Conservation (phyloP, 2,888 invertebrate genomes). For the Rhodophaea formosa region DNA sequence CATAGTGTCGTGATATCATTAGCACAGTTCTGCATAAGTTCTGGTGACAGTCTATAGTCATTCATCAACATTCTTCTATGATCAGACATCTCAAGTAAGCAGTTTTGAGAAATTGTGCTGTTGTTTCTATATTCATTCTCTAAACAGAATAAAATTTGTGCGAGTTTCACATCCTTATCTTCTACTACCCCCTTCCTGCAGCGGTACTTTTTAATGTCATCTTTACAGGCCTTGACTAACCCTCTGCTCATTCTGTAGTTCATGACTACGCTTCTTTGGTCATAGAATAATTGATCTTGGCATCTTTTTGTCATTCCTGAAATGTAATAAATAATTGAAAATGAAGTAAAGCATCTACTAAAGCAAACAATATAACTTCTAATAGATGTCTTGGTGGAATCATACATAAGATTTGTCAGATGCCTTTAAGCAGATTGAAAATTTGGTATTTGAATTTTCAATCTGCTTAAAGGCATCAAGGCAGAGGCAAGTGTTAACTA, state of each 20-base stretch:
- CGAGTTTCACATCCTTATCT: slow-evolving; percentile 91
- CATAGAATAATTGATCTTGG: slow-evolving; percentile 89
- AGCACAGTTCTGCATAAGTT: slow-evolving; percentile 93
- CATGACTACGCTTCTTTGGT: slow-evolving; percentile 93
- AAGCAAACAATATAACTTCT: too few species aligned
- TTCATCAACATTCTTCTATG: slow-evolving; percentile 95
- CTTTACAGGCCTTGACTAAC: slow-evolving; percentile 92
- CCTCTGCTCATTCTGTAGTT: slow-evolving; percentile 96
- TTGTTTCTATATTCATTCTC: slow-evolving; percentile 89
- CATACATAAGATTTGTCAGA: too few species aligned
- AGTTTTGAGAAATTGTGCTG: slow-evolving; percentile 88
- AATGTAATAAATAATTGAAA: slow-evolving; percentile 15
- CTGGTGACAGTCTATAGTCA: slow-evolving; percentile 96
- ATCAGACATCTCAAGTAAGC: slow-evolving; percentile 93
- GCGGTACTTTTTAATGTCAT: slow-evolving; percentile 92
- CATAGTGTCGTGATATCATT: slow-evolving; percentile 91
- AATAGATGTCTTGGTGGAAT: too few species aligned
- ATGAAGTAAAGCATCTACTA: background rate
- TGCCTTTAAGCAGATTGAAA: too few species aligned
- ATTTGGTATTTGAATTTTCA: too few species aligned
- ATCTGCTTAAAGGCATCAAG: too few species aligned
- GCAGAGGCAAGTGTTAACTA: too few species aligned
- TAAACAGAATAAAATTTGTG: slow-evolving; percentile 95
- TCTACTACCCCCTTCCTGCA: slow-evolving; percentile 92
- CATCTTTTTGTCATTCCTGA: slow-evolving; percentile 85